Evolutionary conservation across 2,888 invertebrate genomes (phyloP).

Genomic region (Cyrtodaria siliqua): DNA sequence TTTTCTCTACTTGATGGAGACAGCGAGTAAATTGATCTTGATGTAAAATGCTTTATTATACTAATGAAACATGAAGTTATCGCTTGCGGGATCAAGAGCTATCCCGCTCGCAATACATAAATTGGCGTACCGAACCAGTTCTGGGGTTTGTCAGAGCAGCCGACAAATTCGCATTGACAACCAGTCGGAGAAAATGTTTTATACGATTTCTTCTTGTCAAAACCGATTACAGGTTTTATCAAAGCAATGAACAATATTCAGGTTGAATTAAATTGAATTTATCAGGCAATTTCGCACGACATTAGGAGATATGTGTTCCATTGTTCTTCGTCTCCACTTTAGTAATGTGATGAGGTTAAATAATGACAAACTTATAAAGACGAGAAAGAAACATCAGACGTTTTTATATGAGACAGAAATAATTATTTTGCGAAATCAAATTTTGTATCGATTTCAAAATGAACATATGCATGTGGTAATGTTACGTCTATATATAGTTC

Average conservation of each 20-base stretch:
- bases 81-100: slow-evolving; percentile 38
- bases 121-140: slow-evolving; percentile 21
- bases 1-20: no score
- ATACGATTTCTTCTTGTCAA: slow-evolving; percentile 63
- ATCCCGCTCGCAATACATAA: slow-evolving; percentile 46
- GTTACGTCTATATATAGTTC: no score
- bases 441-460: no score
- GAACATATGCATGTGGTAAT: no score
- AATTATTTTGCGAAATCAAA: no score
- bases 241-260: slow-evolving; percentile 53
- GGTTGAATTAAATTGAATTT: slow-evolving; percentile 63
- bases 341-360: no score
- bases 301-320: slow-evolving; percentile 28
- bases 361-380: no score
- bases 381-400: no score
- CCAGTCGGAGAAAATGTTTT: slow-evolving; percentile 61
- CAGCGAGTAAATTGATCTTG: slow-evolving; percentile 43
- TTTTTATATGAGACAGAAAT: no score
- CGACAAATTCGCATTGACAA: slow-evolving; percentile 62
- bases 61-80: slow-evolving; percentile 62
- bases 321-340: not conserved
- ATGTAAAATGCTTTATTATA: slow-evolving; percentile 53
- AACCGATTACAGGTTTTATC: slow-evolving; percentile 49
- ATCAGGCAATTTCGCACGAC: slow-evolving; percentile 57
- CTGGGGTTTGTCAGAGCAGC: slow-evolving; percentile 50